These are phyloP conservation scores for Halichoeres trimaculatus DNA, from an alignment of 2,113 vertebrate genomes.

Conservation along the genomic window DNA sequence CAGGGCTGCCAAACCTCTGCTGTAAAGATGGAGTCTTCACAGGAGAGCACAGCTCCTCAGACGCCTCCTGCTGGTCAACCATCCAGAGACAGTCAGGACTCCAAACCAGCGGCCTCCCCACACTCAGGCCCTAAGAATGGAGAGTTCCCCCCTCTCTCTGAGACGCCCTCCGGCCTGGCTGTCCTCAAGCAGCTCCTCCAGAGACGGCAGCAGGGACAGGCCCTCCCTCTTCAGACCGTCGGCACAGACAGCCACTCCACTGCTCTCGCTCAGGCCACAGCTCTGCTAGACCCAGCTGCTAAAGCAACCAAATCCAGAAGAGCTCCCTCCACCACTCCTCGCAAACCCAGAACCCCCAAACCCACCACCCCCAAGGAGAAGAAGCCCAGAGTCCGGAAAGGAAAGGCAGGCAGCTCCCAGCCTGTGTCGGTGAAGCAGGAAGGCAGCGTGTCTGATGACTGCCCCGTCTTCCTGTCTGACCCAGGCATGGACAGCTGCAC, in stretches of 20 bases:
- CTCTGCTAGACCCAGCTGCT: constrained; percentile 60
- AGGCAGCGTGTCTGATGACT: constrained; percentile 84
- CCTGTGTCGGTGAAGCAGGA: constrained; percentile 78
- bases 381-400: constrained; percentile 84
- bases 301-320: constrained; percentile 83
- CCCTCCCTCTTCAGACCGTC: constrained; percentile 73
- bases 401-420: constrained; percentile 74
- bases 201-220: constrained; percentile 86
- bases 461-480: constrained; percentile 88
- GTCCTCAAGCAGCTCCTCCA: constrained; percentile 95
- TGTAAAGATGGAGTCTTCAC: constrained; percentile 66
- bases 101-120: constrained; percentile 13
- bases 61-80: not conserved
- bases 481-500: constrained; percentile 94
- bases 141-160: constrained; percentile 77
- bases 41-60: not conserved
- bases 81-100: constrained; percentile 22
- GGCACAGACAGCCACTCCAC: constrained; percentile 62
- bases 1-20: constrained; percentile 62
- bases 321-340: constrained; percentile 77
- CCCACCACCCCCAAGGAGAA: constrained; percentile 84
- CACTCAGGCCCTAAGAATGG: constrained; percentile 76
- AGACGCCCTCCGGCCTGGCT: constrained; percentile 89
- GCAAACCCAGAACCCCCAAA: constrained; percentile 87
- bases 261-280: constrained; percentile 75